phyloP scores from a whole-genome alignment of 2,797 vertebrate species.

The Neosalanx taihuensis region DNA sequence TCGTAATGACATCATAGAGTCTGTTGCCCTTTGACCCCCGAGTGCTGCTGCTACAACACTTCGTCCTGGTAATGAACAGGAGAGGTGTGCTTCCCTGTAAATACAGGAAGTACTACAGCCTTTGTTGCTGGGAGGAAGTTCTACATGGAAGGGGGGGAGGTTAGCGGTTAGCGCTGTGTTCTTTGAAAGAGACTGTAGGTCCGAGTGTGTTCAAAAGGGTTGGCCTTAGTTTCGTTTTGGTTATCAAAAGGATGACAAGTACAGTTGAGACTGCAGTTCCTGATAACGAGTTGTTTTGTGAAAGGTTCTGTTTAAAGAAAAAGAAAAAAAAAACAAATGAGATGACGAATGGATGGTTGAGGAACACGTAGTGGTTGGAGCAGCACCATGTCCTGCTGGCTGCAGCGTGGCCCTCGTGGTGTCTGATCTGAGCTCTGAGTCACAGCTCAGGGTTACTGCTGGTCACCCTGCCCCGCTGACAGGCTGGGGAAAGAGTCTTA shows the following conservation, averaged over 20 bases:
- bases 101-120: constrained; percentile 9
- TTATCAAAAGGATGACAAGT: background rate
- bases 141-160: background rate
- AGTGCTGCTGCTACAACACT: constrained; percentile 42
- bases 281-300: background rate
- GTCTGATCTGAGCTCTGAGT: no score
- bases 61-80: constrained; percentile 38
- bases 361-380: constrained; percentile 6
- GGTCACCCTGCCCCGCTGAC: no score
- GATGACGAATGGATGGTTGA: background rate
- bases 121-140: background rate
- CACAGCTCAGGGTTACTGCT: no score
- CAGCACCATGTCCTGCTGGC: background rate
- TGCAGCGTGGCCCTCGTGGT: background rate
- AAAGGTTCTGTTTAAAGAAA: background rate
- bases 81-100: constrained; percentile 34
- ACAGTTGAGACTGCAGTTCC: background rate
- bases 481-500: constrained; percentile 4
- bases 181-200: background rate
- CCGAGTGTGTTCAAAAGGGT: constrained; percentile 42
- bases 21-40: constrained; percentile 36
- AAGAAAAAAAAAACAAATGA: background rate
- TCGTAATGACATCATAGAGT: background rate
- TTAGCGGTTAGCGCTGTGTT: background rate
- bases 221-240: constrained; percentile 5